These are phyloP conservation scores for Nymphalis c-album DNA, from an alignment of 2,888 invertebrate genomes.

Conservation along the genomic window DNA sequence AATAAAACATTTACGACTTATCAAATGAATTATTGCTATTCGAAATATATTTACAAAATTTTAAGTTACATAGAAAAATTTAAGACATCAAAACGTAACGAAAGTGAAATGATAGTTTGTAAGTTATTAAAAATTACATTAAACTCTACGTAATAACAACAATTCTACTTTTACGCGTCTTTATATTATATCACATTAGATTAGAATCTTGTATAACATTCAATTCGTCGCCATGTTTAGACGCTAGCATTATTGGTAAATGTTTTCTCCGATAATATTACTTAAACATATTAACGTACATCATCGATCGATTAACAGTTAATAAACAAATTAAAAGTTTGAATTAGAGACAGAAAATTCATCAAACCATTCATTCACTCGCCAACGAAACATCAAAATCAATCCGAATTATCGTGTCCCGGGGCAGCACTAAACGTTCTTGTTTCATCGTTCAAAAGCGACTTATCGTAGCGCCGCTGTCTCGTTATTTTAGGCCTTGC, in stretches of 20 bases:
- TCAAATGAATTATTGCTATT: conserved; percentile 47
- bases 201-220: conserved; percentile 75
- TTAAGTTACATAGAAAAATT: conserved; percentile 37
- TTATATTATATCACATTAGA: conserved; percentile 75
- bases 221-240: conserved; percentile 38
- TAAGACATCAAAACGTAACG: conserved; percentile 44
- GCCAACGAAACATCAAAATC: conserved; percentile 35
- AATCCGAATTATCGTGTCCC: conserved; percentile 76
- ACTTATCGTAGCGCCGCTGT: conserved; percentile 72
- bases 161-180: conserved; percentile 53
- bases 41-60: conserved; percentile 44
- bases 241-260: conserved; percentile 10
- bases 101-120: conserved; percentile 36
- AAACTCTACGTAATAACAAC: conserved; percentile 52
- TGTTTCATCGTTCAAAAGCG: conserved; percentile 70
- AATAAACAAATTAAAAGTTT: neutral
- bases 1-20: conserved; percentile 39
- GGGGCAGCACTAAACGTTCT: conserved; percentile 68
- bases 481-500: conserved; percentile 73
- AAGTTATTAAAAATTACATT: conserved; percentile 33
- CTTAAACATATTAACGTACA: neutral
- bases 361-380: conserved; percentile 12
- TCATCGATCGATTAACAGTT: neutral
- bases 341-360: neutral
- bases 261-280: conserved; percentile 2